phyloP scores from a whole-genome alignment of 2,888 invertebrate species.

The Andrena marginata region DNA sequence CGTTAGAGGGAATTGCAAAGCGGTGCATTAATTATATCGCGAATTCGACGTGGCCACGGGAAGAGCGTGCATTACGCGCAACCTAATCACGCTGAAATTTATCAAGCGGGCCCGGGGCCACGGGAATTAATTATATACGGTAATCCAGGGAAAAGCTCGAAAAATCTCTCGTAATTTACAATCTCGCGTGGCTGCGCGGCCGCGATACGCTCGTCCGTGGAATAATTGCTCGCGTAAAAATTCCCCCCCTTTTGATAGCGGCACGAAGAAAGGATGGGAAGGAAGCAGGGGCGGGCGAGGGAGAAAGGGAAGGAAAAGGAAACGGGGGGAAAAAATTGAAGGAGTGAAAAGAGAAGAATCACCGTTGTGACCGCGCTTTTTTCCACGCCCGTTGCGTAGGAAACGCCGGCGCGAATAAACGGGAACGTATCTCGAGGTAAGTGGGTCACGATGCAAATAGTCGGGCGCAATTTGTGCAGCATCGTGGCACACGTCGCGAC shows the following conservation, averaged over 20 bases:
- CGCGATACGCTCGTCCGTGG: conserved; percentile 29
- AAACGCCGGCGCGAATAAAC: conserved; percentile 56
- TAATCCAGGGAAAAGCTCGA: conserved; percentile 23
- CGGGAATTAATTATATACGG: conserved; percentile 43
- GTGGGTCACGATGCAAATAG: conserved; percentile 74
- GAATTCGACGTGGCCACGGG: conserved; percentile 19
- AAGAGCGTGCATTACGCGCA: conserved; percentile 19
- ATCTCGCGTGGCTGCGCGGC: conserved; percentile 5
- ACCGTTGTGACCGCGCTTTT: conserved; percentile 27
- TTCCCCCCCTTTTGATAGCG: conserved; percentile 12
- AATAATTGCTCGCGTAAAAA: conserved; percentile 50
- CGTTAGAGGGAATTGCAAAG: neutral
- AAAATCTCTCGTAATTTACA: conserved; percentile 46
- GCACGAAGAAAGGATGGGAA: neutral
- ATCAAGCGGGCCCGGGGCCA: neutral
- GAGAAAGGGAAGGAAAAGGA: neutral
- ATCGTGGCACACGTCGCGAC: conserved; percentile 41
- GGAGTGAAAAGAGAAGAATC: neutral
- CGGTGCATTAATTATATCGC: conserved; percentile 27
- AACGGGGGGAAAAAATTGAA: too few relatives aligned
- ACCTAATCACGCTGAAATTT: conserved; percentile 42
- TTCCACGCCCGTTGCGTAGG: conserved; percentile 39
- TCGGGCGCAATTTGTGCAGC: conserved; percentile 64
- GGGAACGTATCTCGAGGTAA: conserved; percentile 66
- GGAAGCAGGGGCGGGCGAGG: too few relatives aligned